Conservation (phyloP, 2,113 vertebrate species). For the Cololabis saira region DNA sequence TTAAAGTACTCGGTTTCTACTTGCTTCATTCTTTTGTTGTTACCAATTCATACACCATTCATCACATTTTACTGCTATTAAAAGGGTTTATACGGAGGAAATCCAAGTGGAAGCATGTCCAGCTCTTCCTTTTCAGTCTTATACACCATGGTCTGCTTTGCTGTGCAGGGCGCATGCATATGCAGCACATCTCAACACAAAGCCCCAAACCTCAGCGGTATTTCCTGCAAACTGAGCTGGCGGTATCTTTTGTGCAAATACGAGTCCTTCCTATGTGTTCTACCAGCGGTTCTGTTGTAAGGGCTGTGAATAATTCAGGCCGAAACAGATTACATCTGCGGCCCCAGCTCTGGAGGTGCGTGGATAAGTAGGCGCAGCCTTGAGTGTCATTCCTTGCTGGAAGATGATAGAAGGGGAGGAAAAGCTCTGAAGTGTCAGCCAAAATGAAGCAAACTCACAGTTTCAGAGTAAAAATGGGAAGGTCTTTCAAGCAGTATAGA, state of each 20-base stretch:
- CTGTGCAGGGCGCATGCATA: not conserved
- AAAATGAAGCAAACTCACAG: not conserved
- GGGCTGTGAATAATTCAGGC: conserved; percentile 52
- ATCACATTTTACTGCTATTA: not conserved
- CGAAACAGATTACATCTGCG: conserved; percentile 41
- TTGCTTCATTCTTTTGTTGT: too few species aligned
- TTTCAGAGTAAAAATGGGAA: conserved; percentile 4
- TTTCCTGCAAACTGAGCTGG: conserved; percentile 28
- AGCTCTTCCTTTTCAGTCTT: not conserved
- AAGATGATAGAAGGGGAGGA: conserved; percentile 3
- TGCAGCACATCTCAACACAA: not conserved
- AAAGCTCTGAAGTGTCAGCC: conserved; percentile 10
- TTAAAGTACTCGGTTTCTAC: too few species aligned
- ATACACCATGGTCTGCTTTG: not conserved
- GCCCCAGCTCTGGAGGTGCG: conserved; percentile 34
- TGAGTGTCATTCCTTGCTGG: conserved; percentile 3
- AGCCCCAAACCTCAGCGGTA: conserved; percentile 8
- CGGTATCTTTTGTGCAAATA: conserved; percentile 18
- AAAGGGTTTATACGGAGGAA: not conserved
- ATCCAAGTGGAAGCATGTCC: not conserved
- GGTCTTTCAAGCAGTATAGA: conserved; percentile 10
- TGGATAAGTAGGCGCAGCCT: conserved; percentile 11
- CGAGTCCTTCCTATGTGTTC: conserved; percentile 6
- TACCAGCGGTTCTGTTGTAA: conserved; percentile 19
- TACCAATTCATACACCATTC: too few species aligned